Evolutionary conservation across 2,888 invertebrate species (phyloP), one percentile per base, ranked within the genome.

Genomic region (Dichetophora obliterata): DNA sequence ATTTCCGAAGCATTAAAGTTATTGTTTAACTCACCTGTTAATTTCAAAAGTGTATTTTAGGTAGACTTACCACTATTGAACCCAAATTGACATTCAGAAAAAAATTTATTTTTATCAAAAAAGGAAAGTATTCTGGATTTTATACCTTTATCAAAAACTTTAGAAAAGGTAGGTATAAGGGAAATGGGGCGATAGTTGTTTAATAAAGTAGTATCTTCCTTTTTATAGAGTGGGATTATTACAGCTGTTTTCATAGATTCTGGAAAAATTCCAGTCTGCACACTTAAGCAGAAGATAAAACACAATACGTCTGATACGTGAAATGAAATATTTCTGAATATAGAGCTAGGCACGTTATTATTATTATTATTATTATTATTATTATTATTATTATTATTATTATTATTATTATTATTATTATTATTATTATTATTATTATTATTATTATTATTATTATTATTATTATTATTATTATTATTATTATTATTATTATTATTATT

Each of bases 81-180:
- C 0, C 75, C 75, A 65, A 72, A 76, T 34, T 76, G 72, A 2
- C 34, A 54, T 24, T 66, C 65, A 54, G 43, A 71, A 65, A 74
- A 74, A 24, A 74, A 74, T 3, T 52, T n/a, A 22, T 54, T 76
- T 72, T 27, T 72, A 14, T 57, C 19, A 0, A 76, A 34, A 57
- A 72, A 70, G 8, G 70, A 61, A 31, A 70, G 2, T 37, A 75
- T 75, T n/a, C n/a, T n/a, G n/a, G n/a, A n/a, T n/a, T 69, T 57
- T 75, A 3, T 54, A 75, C 52, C 22, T 54, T 16, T 37, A 5
- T 37, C 37, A 8, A 6, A 37, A 37, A 37, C 8, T n/a, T 54
- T 54, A 0, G 54, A 54, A 54, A 54, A 54, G 19, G 54, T 54
- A n/a, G 19, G n/a, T 54, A 54, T 2, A n/a, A 54, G 54, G n/a